Percentiles rank a stretch among this genome's conserved stretches.
phyloP scores from a whole-genome alignment of 2,113 vertebrate genomes.

The Odontophorus gujanensis region DNA sequence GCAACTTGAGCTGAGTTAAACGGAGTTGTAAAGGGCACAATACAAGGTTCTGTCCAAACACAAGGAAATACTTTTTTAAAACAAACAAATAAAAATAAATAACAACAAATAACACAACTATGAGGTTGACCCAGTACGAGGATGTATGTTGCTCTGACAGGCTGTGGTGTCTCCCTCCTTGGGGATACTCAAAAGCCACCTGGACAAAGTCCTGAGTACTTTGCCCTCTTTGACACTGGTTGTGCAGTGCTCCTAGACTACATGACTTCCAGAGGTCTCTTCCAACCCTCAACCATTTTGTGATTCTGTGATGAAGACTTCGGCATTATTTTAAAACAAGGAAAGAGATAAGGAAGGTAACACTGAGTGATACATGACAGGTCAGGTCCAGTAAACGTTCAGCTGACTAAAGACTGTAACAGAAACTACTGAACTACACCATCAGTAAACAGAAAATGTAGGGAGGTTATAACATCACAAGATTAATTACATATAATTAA shows the following conservation, averaged over 20 bases:
- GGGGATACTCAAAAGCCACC: not conserved
- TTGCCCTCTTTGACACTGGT: not conserved
- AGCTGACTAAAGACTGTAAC: not conserved
- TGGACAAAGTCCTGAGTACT: not conserved
- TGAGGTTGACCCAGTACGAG: not conserved
- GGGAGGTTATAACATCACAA: not conserved
- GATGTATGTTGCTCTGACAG: not conserved
- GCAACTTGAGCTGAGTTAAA: not conserved
- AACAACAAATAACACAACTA: no score
- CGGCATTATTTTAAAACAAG: not conserved
- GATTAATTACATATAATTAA: not conserved
- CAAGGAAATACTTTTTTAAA: not conserved
- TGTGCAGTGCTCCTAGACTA: not conserved
- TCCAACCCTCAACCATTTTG: not conserved
- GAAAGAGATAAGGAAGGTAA: not conserved
- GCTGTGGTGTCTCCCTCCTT: not conserved
- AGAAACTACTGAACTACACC: not conserved
- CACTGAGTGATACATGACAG: not conserved
- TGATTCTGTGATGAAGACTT: not conserved
- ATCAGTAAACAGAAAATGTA: not conserved
- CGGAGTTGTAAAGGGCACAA: not conserved
- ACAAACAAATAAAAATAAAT: not conserved
- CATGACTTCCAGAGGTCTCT: not conserved
- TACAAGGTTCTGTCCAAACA: not conserved
- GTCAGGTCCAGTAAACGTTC: not conserved